Evolutionary conservation across 2,888 invertebrate genomes (phyloP), one percentile per base, ranked within the genome.

Genomic region (Sphaerophoria rueppellii): DNA sequence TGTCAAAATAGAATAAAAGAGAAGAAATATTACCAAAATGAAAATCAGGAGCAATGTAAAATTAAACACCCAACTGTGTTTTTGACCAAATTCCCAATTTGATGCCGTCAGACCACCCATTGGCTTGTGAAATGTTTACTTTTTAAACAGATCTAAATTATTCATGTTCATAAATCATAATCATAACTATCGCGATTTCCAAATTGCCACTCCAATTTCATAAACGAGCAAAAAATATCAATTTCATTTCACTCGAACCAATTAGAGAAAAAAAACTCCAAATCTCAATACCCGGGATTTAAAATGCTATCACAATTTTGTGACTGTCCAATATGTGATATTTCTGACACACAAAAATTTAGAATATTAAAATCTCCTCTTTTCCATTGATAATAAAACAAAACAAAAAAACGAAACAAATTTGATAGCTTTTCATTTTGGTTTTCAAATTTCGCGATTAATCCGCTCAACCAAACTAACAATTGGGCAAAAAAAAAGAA

Each of bases 371-470:
- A 67, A 67, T 75, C 58, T 11, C 55, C 35, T 37, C 16, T 50
- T 16, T 24, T 24, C 24, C 24, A 24, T 2, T 24, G 24, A 2
- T 0, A 43, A 43, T 4, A 11, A 9, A 7, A 43, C 37, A 6
- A 37, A 37, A 37, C 37, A 37, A 40, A 40, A 40, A 40, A 40
- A 4, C 0, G 7, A 35, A 63, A 11, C 48, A 50, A 65, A 50
- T 50, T 67, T 40, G 34, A 75, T 50, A 75, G 24, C 24, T 24
- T 75, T 58, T 37, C 40, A 43, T 50, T 50, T 75, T 43, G 34
- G 57, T 1, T 52, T 43, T 32, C 16, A 54, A 60, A 60, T 60
- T 52, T 60, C 40, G 37, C 52, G 50, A 69, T 69, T 43, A 67
- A 75, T 37, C 73, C 54, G 4, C 60, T 24, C 14, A 34, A 52